Percentiles rank a stretch among this genome's conserved stretches.
These are phyloP conservation scores for Pogonophryne albipinna DNA, from an alignment of 2,797 vertebrate species.

Conservation along the genomic window DNA sequence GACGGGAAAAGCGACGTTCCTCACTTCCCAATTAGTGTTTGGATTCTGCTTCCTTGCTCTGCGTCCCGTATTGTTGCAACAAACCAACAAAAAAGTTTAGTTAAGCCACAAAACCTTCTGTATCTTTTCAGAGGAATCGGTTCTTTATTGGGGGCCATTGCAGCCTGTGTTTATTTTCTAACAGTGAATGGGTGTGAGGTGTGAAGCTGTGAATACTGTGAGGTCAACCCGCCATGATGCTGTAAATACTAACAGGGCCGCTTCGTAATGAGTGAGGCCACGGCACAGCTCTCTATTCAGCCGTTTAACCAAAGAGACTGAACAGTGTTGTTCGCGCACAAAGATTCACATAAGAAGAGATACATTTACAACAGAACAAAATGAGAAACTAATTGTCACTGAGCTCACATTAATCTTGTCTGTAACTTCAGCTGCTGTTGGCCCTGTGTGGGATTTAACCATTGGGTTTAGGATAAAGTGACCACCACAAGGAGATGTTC, in stretches of 20 bases:
- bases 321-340: slow-evolving; percentile 47
- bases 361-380: slow-evolving; percentile 39
- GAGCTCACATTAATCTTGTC: slow-evolving; percentile 42
- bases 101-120: slow-evolving; percentile 69
- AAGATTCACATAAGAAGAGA: slow-evolving; percentile 48
- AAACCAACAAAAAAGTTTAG: slow-evolving; percentile 74
- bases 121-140: slow-evolving; percentile 70
- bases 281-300: slow-evolving; percentile 63
- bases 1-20: slow-evolving; percentile 61
- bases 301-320: slow-evolving; percentile 59
- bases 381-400: slow-evolving; percentile 50
- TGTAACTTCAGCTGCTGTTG: slow-evolving; percentile 36
- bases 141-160: slow-evolving; percentile 54
- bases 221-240: slow-evolving; percentile 70
- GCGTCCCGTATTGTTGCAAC: slow-evolving; percentile 63
- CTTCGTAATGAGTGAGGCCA: slow-evolving; percentile 74
- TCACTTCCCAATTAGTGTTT: slow-evolving; percentile 82
- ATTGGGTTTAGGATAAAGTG: neutral
- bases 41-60: slow-evolving; percentile 67
- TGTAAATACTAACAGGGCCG: slow-evolving; percentile 73
- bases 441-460: slow-evolving; percentile 9
- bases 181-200: slow-evolving; percentile 74
- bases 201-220: slow-evolving; percentile 70
- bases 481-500: neutral
- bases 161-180: slow-evolving; percentile 69